These are phyloP conservation scores for Scaptomyza graminum DNA, from an alignment of 1,140 invertebrate species.

Conservation along the genomic window DNA sequence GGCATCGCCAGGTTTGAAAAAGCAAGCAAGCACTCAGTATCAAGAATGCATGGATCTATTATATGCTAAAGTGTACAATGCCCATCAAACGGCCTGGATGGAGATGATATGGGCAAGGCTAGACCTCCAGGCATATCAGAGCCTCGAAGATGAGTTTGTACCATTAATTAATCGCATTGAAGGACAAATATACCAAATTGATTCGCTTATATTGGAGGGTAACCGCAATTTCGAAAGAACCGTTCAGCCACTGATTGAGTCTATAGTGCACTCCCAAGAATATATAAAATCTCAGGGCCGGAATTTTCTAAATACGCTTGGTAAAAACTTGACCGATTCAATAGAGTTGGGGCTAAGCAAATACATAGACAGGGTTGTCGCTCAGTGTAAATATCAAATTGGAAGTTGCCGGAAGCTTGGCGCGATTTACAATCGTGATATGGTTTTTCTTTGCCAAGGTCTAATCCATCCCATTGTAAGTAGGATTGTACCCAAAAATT, in stretches of 20 bases:
- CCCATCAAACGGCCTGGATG: too few species aligned
- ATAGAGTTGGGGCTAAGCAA: background rate
- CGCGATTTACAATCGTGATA: background rate
- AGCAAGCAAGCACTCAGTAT: background rate
- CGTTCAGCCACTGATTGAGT: background rate
- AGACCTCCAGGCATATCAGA: background rate
- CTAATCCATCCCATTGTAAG: constrained; percentile 11
- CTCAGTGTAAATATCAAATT: background rate
- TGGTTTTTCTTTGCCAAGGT: background rate
- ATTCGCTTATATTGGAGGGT: background rate
- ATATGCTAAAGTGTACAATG: too few species aligned
- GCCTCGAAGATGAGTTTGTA: background rate
- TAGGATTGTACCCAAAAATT: background rate
- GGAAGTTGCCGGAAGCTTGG: background rate
- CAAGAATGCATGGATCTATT: too few species aligned
- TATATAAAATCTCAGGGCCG: background rate
- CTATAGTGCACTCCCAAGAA: background rate
- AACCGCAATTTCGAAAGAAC: background rate
- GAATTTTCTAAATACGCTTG: background rate
- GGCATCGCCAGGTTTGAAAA: background rate
- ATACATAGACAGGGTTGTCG: background rate
- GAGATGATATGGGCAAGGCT: background rate
- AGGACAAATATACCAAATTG: background rate
- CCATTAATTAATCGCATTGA: background rate
- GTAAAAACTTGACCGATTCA: background rate